These are phyloP conservation scores for Numida meleagris DNA, from an alignment of 2,113 vertebrate species.

Conservation along the genomic window DNA sequence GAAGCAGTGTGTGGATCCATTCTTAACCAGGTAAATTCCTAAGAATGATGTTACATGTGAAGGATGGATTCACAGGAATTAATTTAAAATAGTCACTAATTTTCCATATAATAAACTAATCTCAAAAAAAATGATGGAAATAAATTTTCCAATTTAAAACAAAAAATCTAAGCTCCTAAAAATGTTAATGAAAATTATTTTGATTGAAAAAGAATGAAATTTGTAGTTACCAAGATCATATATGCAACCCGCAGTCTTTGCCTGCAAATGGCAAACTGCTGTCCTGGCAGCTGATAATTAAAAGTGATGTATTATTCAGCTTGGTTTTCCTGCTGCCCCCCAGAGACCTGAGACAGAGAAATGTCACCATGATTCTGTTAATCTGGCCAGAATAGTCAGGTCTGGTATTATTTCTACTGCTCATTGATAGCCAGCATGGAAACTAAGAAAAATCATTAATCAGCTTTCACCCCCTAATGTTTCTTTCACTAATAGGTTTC, in stretches of 20 bases:
- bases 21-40: not conserved
- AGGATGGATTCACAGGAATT: not conserved
- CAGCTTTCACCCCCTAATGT: not conserved
- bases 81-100: not conserved
- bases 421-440: not conserved
- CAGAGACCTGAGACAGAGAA: not conserved
- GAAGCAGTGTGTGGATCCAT: not conserved
- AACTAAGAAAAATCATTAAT: not conserved
- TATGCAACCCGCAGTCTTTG: not conserved
- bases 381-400: not conserved
- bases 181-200: not conserved
- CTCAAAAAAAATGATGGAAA: not conserved
- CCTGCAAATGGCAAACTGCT: not conserved
- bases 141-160: not conserved
- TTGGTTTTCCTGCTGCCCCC: not conserved
- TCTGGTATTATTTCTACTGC: not conserved
- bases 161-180: not conserved
- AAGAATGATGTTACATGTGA: not conserved
- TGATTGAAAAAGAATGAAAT: not conserved
- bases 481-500: not conserved
- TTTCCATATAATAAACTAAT: not conserved
- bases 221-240: not conserved
- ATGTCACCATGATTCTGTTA: not conserved
- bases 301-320: not conserved
- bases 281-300: not conserved